A percentile compares a stretch with the other conserved stretches of the same genome.
phyloP scores from a whole-genome alignment of 2,113 vertebrate species.

The Jacana jacana region DNA sequence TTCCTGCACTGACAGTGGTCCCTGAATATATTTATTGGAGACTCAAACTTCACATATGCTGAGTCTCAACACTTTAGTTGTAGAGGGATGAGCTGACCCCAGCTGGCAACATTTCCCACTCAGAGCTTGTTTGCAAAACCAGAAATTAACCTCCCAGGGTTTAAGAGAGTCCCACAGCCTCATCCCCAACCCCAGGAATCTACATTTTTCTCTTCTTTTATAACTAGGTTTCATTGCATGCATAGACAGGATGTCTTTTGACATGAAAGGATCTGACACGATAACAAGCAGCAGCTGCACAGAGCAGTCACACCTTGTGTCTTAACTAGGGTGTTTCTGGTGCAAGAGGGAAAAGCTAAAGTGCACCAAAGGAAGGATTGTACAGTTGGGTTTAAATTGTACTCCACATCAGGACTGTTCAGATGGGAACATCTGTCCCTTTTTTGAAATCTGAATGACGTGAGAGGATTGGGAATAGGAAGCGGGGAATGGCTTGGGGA shows the following conservation, averaged over 20 bases:
- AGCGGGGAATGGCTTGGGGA: not conserved
- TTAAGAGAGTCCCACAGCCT: not conserved
- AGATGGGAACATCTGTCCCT: not conserved
- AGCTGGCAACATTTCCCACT: not conserved
- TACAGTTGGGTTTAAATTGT: not conserved
- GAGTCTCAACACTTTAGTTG: not conserved
- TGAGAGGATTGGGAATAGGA: fast-evolving
- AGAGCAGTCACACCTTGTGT: not conserved
- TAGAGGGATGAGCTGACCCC: not conserved
- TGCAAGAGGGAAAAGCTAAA: not conserved
- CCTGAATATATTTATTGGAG: not conserved
- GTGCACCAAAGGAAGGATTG: not conserved
- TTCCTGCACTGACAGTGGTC: not conserved
- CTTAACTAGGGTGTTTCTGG: not conserved
- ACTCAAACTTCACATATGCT: not conserved
- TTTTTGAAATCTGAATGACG: not conserved
- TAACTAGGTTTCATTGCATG: not conserved
- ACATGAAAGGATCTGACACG: not conserved
- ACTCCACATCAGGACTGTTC: not conserved
- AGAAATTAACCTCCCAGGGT: not conserved
- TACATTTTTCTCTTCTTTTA: not conserved
- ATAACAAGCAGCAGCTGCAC: not conserved
- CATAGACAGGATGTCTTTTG: not conserved
- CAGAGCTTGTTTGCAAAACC: not conserved
- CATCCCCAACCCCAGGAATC: not conserved